phyloP scores from a whole-genome alignment of 2,113 vertebrate genomes.

The Callocephalon fimbriatum region DNA sequence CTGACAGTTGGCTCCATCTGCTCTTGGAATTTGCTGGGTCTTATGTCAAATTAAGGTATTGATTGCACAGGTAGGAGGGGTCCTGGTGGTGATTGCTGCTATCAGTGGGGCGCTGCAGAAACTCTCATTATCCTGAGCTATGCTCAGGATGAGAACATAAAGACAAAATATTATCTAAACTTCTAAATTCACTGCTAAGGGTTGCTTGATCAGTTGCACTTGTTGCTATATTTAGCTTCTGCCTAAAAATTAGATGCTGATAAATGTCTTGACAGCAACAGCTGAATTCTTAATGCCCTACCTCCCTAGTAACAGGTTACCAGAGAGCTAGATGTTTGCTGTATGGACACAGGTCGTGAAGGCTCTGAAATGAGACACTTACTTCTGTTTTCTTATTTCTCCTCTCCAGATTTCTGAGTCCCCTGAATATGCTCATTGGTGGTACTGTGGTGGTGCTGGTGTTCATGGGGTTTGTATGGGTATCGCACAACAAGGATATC shows the following conservation, averaged over 20 bases:
- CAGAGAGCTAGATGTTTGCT: background rate
- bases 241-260: background rate
- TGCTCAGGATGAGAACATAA: background rate
- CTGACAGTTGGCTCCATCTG: background rate
- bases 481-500: slow-evolving; percentile 85
- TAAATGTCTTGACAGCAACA: background rate
- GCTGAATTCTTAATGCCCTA: background rate
- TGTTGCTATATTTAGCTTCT: background rate
- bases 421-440: slow-evolving; percentile 90
- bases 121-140: background rate
- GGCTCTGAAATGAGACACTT: background rate
- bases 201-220: background rate
- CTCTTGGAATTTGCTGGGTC: background rate
- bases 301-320: background rate
- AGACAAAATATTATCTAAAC: background rate
- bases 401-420: slow-evolving; percentile 86
- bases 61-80: background rate
- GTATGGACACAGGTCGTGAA: background rate
- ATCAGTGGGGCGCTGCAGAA: background rate
- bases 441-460: slow-evolving; percentile 85
- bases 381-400: background rate
- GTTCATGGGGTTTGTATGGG: slow-evolving; percentile 88
- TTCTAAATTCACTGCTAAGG: background rate
- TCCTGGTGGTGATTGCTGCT: background rate
- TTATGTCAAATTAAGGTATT: background rate